Evolutionary conservation across 2,113 vertebrate species (phyloP), one percentile per base, ranked within the genome.

Genomic region (Cottus gobio): DNA sequence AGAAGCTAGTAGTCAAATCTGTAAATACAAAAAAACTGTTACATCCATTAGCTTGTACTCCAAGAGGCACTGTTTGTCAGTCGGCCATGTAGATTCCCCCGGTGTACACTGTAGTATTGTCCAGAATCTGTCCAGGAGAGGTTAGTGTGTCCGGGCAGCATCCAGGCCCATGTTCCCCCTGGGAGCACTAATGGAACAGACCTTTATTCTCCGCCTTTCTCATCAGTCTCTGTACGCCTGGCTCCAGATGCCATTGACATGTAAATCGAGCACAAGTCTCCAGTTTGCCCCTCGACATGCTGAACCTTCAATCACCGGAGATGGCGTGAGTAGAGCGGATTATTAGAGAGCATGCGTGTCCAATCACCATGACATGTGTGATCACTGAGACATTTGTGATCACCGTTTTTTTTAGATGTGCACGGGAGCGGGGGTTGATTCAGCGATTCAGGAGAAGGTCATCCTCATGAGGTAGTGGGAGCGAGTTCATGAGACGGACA

Each of bases 151-250:
- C 85, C 71, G 20, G 77, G 75, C 80, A 71, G 85, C 18, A 15
- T 89, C 82, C 76, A 79, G 80, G 75, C 75, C 87, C 83, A 78
- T 79, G 71, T 80, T 36, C 87, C 87, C 85, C 66, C 67, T 48
- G 72, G 84, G 88, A 89, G 30, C 75, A 52, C 87, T 91, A 93
- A 91, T 85, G 87, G 89, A 92, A 87, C 69, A 74, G 81, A 52
- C 85, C 86, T 88, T 89, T 68, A 85, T 79, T 80, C 62, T 78
- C 71, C 78, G 83, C 73, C 70, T 83, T 76, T 75, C 68, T 84
- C 90, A 89, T 92, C 87, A 77, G 73, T 86, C 79, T 84, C 85
- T 80, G 73, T 36, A 36, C 39, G 56, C 34, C 61, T 34, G 80
- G 79, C 79, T 90, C 88, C 89, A 65, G 84, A 57, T n/a, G 37